Evolutionary conservation across 2,888 invertebrate genomes (phyloP), one percentile per base, ranked within the genome.

Genomic region (Tortricodes alternella): DNA sequence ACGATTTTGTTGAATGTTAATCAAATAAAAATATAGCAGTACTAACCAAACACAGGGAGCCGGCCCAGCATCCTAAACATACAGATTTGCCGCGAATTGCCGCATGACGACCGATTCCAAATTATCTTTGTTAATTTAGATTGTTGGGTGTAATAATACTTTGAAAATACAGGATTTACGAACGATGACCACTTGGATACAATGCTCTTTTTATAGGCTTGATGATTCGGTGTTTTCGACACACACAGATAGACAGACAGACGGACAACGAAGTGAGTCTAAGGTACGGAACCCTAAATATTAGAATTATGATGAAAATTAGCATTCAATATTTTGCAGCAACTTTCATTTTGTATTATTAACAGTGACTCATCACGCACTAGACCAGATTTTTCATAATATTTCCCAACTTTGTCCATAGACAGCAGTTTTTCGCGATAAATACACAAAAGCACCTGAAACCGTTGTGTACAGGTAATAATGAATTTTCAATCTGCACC

Each of bases 401-500:
- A 29, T 29, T 29, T 13, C 6, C 11, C 15, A 13, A 5, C 11
- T 34, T 29, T 29, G 8, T 4, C 1, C 1, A 11, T 1, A n/a
- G 11, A n/a, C 29, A 29, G n/a, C 44, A 29, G 43, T 43, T 44
- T 29, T 18, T 21, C 15, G 16, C 8, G 27, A 23, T 44, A 46
- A 27, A 38, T 38, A 16, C 29, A 46, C 52, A 46, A 46, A 46
- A 44, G 37, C 38, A 53, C 46, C 53, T 53, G 46, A 16, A 43
- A 18, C 49, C 23, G 37, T 29, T 44, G 49, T 49, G 57, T 53
- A 62, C 62, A 46, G 41, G 61, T 62, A 66, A 70, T 78, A 74
- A 80, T 79, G 75, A 80, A 79, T 80, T 78, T 76, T 64, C 50
- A 35, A 41, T 56, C 38, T 46, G 15, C 13, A 8, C 53, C 27